A percentile compares a stretch with the other conserved stretches of the same genome.
These are phyloP conservation scores for Tyria jacobaeae DNA, from an alignment of 2,888 invertebrate species.

Conservation along the genomic window DNA sequence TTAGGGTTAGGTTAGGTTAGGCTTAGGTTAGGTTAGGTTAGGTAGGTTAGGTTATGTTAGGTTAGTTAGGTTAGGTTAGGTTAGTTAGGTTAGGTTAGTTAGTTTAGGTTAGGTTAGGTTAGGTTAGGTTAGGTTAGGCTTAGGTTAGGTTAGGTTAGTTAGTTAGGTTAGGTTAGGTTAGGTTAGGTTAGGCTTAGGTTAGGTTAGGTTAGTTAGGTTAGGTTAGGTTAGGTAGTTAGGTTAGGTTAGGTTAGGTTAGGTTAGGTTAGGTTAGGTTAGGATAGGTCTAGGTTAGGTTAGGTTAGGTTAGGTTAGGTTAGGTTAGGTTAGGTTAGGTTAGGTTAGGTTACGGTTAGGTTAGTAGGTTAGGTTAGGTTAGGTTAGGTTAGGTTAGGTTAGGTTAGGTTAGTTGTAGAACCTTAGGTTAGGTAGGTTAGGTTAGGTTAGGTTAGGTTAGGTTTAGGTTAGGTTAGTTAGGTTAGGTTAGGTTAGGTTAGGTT, in stretches of 20 bases:
- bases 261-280: constrained; percentile 31
- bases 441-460: constrained; percentile 52
- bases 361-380: constrained; percentile 46
- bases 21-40: constrained; percentile 45
- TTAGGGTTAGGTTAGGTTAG: constrained; percentile 44
- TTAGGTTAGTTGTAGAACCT: constrained; percentile 39
- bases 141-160: constrained; percentile 34
- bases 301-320: constrained; percentile 46
- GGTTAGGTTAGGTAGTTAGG: constrained; percentile 28
- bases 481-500: constrained; percentile 39
- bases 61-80: constrained; percentile 35
- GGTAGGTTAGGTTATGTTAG: constrained; percentile 61
- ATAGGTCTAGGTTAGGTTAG: constrained; percentile 30
- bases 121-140: constrained; percentile 29
- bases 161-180: constrained; percentile 22
- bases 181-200: constrained; percentile 27
- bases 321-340: constrained; percentile 43
- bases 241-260: constrained; percentile 38
- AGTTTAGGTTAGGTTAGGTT: constrained; percentile 37
- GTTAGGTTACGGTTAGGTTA: constrained; percentile 42
- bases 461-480: constrained; percentile 35
- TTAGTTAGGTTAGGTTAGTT: constrained; percentile 26
- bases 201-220: constrained; percentile 29
- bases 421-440: constrained; percentile 39
- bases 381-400: constrained; percentile 45